Evolutionary conservation across 2,888 invertebrate genomes (phyloP), one percentile per base, ranked within the genome.

Genomic region (Nezara viridula): DNA sequence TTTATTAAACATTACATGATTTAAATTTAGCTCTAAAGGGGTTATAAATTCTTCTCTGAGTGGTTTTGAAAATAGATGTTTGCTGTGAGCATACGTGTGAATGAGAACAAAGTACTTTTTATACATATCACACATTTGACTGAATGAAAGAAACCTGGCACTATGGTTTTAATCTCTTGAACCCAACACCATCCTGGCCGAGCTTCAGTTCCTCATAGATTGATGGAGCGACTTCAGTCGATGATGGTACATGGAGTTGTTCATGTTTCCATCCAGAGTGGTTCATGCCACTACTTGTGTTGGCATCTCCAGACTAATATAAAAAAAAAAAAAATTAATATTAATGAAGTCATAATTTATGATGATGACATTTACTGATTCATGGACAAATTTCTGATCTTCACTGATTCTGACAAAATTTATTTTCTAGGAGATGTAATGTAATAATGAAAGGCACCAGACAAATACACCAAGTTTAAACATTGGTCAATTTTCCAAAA

Each of bases 141-240:
- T 90, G 90, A 27, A 89, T 89, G 86, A 85, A 89, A 49, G 90
- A 55, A 86, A 89, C 89, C 85, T 86, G 88, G 86, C 90, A 91
- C 93, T 95, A 95, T 94, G 95, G 95, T 93, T 96, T 96, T 93
- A 96, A 94, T 92, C 96, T 94, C 94, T 96, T 96, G 94, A 96
- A 96, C 92, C 96, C 96, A 91, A 96, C 96, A 91, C 96, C 96
- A 92, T 96, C 96, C 92, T 96, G 96, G 90, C 95, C 95, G 92
- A 97, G 94, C 94, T 96, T 96, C 92, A 97, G 94, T 93, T 97
- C 96, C 93, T 96, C 96, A 93, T 96, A 97, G 91, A 96, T 93
- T 90, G 96, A 95, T 88, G 96, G 96, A 92, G 96, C 96, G 47
- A 96, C 96, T 94, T 96, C 96, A 47, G 93, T 91, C 4, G 93